Percentiles rank a stretch among this genome's conserved stretches.
These are phyloP conservation scores for Holacanthella duospinosa DNA, from an alignment of 2,888 invertebrate species.

Conservation along the genomic window DNA sequence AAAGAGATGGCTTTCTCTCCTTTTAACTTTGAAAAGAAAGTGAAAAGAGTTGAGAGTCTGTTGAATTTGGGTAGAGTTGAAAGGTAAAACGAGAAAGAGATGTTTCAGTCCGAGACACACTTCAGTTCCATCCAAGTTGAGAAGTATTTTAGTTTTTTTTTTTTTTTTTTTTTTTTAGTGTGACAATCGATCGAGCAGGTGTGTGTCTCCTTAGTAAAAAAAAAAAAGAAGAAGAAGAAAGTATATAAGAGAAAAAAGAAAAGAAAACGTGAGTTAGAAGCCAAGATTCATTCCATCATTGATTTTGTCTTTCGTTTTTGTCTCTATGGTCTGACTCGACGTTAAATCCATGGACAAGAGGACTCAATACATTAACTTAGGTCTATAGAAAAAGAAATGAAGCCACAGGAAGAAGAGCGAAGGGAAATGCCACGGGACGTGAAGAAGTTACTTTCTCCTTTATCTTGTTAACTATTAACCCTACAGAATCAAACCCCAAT, in stretches of 20 bases:
- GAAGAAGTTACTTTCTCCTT: conserved; percentile 5
- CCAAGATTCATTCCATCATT: conserved; percentile 19
- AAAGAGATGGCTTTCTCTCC: not conserved
- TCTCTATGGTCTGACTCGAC: not conserved
- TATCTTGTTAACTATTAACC: conserved; percentile 4
- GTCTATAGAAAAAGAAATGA: conserved; percentile 6
- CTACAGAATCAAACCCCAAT: not conserved
- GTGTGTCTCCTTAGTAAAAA: conserved; percentile 10
- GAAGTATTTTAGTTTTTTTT: too few relatives aligned
- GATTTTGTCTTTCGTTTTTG: conserved; percentile 14
- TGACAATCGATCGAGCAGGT: conserved; percentile 26
- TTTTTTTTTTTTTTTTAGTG: conserved; percentile 10
- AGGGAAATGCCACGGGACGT: conserved; percentile 1
- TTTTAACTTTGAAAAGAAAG: not conserved
- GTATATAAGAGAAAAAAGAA: too few relatives aligned
- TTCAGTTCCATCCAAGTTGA: not conserved
- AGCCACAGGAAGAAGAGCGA: conserved; percentile 8
- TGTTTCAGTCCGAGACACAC: conserved; percentile 8
- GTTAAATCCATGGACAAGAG: not conserved
- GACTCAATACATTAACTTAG: not conserved
- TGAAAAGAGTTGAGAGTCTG: not conserved
- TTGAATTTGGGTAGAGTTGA: not conserved
- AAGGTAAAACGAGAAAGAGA: conserved; percentile 18
- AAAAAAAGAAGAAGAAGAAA: too few relatives aligned
- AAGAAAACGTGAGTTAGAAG: conserved; percentile 29